A percentile compares a stretch with the other conserved stretches of the same genome.
phyloP scores from a whole-genome alignment of 2,888 invertebrate species.

The Pediacus dermestoides region DNA sequence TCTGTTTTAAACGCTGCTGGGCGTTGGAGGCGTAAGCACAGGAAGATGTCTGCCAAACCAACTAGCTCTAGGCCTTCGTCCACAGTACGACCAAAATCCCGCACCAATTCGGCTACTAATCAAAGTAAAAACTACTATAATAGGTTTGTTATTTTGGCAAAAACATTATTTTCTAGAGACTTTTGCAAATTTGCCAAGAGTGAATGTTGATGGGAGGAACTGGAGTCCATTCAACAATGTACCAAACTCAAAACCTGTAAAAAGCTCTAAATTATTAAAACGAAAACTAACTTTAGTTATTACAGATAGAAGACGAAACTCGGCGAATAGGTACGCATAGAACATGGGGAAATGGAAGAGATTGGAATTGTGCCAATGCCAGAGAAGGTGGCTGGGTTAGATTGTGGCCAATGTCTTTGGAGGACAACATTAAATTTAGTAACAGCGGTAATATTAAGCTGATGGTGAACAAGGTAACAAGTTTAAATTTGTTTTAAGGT shows the following conservation, averaged over 20 bases:
- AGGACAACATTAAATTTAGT: slow-evolving; percentile 23
- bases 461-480: slow-evolving; percentile 40
- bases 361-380: slow-evolving; percentile 63
- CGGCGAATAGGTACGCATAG: slow-evolving; percentile 49
- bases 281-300: slow-evolving; percentile 17
- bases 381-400: slow-evolving; percentile 74
- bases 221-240: slow-evolving; percentile 22
- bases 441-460: slow-evolving; percentile 29
- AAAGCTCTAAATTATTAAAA: no score
- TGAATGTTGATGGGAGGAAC: slow-evolving; percentile 27
- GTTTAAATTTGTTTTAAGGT: not conserved
- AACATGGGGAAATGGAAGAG: slow-evolving; percentile 68
- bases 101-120: slow-evolving; percentile 28
- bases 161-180: slow-evolving; percentile 27
- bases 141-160: slow-evolving; percentile 2
- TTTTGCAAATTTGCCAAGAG: slow-evolving; percentile 36
- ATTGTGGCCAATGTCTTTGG: slow-evolving; percentile 61
- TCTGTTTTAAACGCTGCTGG: slow-evolving; percentile 44
- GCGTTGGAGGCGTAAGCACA: slow-evolving; percentile 44
- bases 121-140: slow-evolving; percentile 24
- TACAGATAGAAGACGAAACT: slow-evolving; percentile 40
- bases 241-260: slow-evolving; percentile 32
- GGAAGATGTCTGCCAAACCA: slow-evolving; percentile 37
- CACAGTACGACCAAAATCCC: slow-evolving; percentile 25
- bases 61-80: slow-evolving; percentile 31